These are phyloP conservation scores for Gulo gulo DNA, from an alignment of 2,113 vertebrate species.

Conservation along the genomic window DNA sequence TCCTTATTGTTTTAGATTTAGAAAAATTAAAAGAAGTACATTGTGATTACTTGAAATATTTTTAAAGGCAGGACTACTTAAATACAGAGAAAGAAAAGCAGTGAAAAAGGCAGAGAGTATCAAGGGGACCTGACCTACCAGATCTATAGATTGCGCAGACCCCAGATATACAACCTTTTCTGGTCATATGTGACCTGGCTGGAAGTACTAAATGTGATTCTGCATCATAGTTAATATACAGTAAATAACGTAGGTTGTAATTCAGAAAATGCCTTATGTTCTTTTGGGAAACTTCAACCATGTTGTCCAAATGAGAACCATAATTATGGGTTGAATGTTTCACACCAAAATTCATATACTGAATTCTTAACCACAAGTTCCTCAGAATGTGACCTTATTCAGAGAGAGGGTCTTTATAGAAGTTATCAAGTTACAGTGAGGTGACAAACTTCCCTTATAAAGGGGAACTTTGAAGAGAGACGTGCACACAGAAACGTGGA, in stretches of 20 bases:
- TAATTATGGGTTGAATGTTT: background rate
- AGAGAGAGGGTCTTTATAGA: background rate
- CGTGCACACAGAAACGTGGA: background rate
- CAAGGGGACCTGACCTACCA: background rate
- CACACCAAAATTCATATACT: background rate
- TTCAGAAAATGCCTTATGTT: background rate
- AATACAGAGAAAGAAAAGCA: background rate
- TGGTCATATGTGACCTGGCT: background rate
- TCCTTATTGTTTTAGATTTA: background rate
- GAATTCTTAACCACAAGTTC: background rate
- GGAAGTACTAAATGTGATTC: background rate
- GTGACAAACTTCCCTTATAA: fast-evolving
- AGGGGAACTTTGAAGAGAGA: background rate
- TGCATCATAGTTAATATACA: background rate
- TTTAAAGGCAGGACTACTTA: background rate
- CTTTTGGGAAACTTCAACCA: background rate
- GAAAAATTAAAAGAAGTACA: background rate
- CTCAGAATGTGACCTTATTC: background rate
- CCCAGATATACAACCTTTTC: background rate
- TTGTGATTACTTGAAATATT: background rate
- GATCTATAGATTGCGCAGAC: no score
- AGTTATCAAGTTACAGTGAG: background rate
- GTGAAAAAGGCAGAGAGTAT: background rate
- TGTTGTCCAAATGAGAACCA: background rate
- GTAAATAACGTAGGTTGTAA: background rate